Evolutionary conservation across 1,140 invertebrate species (phyloP).

Genomic region (Medauroidea extradentata): DNA sequence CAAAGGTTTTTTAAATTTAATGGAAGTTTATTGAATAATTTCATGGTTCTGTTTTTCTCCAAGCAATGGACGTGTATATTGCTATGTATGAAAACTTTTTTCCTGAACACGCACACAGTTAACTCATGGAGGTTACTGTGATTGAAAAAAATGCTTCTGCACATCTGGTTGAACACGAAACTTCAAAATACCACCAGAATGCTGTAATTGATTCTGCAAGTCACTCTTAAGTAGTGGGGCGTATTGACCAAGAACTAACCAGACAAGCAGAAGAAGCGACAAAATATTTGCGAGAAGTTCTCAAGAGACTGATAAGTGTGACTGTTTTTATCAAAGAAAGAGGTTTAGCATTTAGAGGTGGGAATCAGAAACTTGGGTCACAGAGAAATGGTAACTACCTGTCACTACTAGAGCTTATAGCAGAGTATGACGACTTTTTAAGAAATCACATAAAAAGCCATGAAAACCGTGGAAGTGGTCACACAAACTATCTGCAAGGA

Average conservation of each 20-base stretch:
- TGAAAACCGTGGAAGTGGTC: conserved; percentile 7
- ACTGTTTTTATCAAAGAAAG: not conserved
- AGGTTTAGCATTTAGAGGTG: not conserved
- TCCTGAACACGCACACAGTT: conserved; percentile 6
- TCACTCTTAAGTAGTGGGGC: conserved; percentile 8
- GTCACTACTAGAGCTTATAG: not conserved
- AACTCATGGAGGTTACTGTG: conserved; percentile 15
- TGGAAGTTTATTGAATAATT: conserved; percentile 15
- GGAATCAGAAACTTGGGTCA: not conserved
- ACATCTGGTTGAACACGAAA: conserved; percentile 17
- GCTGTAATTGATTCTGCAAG: conserved; percentile 12
- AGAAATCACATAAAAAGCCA: conserved; percentile 1
- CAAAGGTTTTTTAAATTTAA: no score
- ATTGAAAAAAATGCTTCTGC: conserved; percentile 20
- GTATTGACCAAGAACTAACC: conserved; percentile 12
- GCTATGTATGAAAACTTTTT: conserved; percentile 18
- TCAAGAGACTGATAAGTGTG: not conserved
- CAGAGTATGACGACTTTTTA: conserved; percentile 6
- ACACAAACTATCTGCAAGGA: conserved; percentile 13
- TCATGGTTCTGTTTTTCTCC: conserved; percentile 19
- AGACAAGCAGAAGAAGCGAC: conserved; percentile 14
- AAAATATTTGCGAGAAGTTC: not conserved
- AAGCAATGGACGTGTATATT: conserved; percentile 7
- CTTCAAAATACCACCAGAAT: conserved; percentile 15
- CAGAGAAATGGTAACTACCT: not conserved